Base-by-base conservation (phyloP, 1,140 invertebrate species). In the Drosophila serrata region DNA sequence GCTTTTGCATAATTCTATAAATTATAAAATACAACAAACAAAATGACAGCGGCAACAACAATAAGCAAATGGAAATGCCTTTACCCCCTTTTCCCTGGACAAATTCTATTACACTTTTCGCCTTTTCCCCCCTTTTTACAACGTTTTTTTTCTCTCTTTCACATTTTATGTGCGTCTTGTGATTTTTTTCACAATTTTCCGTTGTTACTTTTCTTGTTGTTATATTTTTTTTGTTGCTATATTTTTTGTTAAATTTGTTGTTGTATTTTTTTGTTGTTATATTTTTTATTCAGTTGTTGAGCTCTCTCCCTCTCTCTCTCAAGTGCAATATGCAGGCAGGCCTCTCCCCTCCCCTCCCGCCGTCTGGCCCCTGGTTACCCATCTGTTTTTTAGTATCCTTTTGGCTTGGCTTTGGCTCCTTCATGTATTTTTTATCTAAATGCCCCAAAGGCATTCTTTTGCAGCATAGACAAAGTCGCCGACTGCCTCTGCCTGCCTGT, bases 351-450 rank as follows among this genome's bases (percentile, higher is more conserved):
- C 1, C 33, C 9, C 3, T 19, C 15, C 39, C 24, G 0, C 1
- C 40, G 3, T 35, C 9, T 7, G 15, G 37, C 7, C 12, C 29
- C 31, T 15, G 17, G 33, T 53, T 53, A 11, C 33, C 35, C 53
- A 46, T 67, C 39, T 76, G 37, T 64, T 72, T 45, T 73, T 46
- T 59, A 60, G 48, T 65, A 75, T 75, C 56, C 73, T 53, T 53
- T 62, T 72, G 58, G 60, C 68, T 78, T 81, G 61, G 49, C 74
- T 60, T 57, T 57, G 76, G 72, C 76, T 69, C 70, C 62, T 78
- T 68, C 82, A 85, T 85, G 82, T 69, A 82, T 86, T 86, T 87
- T 84, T 84, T 88, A 87, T 87, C 84, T 74, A 80, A 87, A 87
- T 84, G 77, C 80, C 84, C 84, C 69, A 80, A 88, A 87, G 84